Base-by-base conservation (phyloP, 2,113 vertebrate species). In the Poeciliopsis prolifica region DNA sequence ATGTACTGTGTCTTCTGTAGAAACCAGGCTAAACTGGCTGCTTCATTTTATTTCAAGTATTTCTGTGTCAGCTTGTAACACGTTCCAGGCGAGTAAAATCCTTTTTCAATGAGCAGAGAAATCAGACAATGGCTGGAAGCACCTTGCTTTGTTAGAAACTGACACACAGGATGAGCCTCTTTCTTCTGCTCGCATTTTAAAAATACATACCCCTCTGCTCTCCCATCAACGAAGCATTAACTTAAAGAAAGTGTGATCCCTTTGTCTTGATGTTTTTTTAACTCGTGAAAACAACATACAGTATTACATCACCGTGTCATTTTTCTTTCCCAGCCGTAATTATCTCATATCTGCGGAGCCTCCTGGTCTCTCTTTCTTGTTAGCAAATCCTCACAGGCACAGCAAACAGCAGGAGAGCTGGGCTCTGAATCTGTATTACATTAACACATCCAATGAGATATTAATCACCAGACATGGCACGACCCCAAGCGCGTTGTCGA, bases 371-470 rank as follows among this genome's bases (percentile, higher is more conserved):
- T 82, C 67, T 61, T 64, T 79, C 76, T 82, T 89, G 77, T 86
- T 88, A 81, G 77, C 79, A 66, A 72, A 81, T 79, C 83, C 85
- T 86, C 61, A 65, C 26, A 24, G 87, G 82, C 84, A 5, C n/a
- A 37, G 77, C 66, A 17, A 83, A 72, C 84, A 68, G 88, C 84
- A 70, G 76, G 70, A 80, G 75, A 88, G 73, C 69, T 69, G 65
- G 82, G 73, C 80, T 84, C 80, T 86, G 83, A 75, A 84, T 88
- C 74, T 87, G 82, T 87, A 83, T 88, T 88, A 91, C 84, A 92
- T 94, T 93, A 91, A 84, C 80, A 79, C 80, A 54, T 82, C 75
- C 48, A 70, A 81, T 88, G 75, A 88, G 89, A 90, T 90, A 90
- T 92, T 90, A 88, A 89, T 92, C 78, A 62, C 78, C 79, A 87